Evolutionary conservation across 2,113 vertebrate genomes (phyloP), one percentile per base, ranked within the genome.

Genomic region (Syngnathoides biaculeatus): DNA sequence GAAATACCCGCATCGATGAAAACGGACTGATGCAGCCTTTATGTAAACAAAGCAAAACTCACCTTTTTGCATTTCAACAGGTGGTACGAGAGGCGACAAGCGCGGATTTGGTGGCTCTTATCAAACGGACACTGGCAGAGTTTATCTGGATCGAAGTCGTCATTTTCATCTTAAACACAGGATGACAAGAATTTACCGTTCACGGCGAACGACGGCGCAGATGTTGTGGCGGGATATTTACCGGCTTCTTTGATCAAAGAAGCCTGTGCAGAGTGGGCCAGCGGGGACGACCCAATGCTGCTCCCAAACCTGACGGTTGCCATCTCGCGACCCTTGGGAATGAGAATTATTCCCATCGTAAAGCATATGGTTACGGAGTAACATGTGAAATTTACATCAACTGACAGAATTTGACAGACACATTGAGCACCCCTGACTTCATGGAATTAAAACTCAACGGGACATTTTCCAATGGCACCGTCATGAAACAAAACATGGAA

Each of bases 31-130:
- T 35, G 6, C 30, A 35, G 30, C 30, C 6, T 35, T 35, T 35
- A 35, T 35, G 4, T 5, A 35, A 35, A 35, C 42, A 1, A 43
- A 43, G 14, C 17, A 48, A 26, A 55, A 26, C 77, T 74, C 60
- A 96, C 96, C 94, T 96, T 95, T 59, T 74, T 91, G 77, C 96
- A 98, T 86, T 98, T 98, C 6, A 98, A 91, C 4, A 98, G 83
- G 78, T 98, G 96, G 77, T 98, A 98, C 0, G 96, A 94, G 71
- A 96, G 95, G 0, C 96, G 91, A 40, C 90, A 91, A 13, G 92
- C 89, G 55, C 95, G 88, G 80, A 98, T 96, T 57, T 72, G 84
- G 57, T 98, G 96, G 47, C 87, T 92, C 30, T 93, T 92, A 30
- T 97, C 93, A 77, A 92, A 94, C 0, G 96, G 96, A 27, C 96